Base-by-base conservation (phyloP, 2,797 vertebrate species). In the Sebastes kiyomatsui region DNA sequence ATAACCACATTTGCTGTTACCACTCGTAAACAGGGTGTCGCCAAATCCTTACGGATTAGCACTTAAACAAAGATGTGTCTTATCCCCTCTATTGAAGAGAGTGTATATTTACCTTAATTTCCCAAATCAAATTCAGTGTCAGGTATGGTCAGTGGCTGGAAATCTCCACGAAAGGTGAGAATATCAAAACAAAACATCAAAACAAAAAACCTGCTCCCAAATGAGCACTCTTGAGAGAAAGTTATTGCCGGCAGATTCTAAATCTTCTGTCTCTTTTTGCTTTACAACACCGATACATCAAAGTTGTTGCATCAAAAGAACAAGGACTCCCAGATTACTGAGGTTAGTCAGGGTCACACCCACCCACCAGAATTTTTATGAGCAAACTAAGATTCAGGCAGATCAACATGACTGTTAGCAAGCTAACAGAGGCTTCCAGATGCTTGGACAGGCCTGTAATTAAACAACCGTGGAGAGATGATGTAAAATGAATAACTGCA, bases 221-320 rank as follows among this genome's bases (percentile, higher is more conserved):
- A 35, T 59, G 30, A 74, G 38, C 16, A 2, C 3, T 52, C 32
- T 22, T 14, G 23, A 69, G 25, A 62, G 8, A 60, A 75, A 32
- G 60, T 33, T 33, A 14, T 18, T 54, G 18, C 69, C 52, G 58
- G 54, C 52, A 66, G 25, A 59, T 32, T 32, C 58, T 7, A 66
- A 75, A 66, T 75, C 54, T 42, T 65, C 59, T 2, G 35, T 62
- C 32, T 79, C 62, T 68, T 35, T 28, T 65, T 78, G 8, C 46
- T 52, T 79, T 58, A 54, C 32, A 23, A 67, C 32, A 77, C 4
- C 4, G 2, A 42, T n/a, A 56, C 62, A 56, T 69, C 27, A 72
- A 72, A 76, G 68, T 32, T 23, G 14, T 3, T 22, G 54, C 35
- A 71, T 35, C 25, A 77, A 79, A 79, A 56, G 77, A 52, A 77